Conservation (phyloP, 1,140 invertebrate genomes). For the Habropoda laboriosa region DNA sequence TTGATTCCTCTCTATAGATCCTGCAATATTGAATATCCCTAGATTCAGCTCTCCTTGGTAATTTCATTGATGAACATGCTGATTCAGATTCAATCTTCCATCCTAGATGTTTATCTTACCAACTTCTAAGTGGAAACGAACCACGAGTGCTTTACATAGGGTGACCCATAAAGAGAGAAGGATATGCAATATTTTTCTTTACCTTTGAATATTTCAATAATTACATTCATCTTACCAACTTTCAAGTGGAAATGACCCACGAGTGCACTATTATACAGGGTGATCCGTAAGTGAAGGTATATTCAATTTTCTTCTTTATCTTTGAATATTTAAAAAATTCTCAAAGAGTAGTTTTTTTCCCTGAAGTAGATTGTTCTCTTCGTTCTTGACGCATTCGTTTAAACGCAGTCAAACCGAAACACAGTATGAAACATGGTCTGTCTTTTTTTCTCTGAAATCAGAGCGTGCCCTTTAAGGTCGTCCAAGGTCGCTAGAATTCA, state of each 20-base stretch:
- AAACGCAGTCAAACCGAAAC: neutral
- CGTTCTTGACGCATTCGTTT: too few species aligned
- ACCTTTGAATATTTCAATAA: too few species aligned
- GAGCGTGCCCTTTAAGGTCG: neutral
- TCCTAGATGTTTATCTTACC: neutral
- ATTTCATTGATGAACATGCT: neutral
- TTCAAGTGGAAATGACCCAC: too few species aligned
- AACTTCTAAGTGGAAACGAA: too few species aligned
- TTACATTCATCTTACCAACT: neutral
- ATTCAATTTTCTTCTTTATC: too few species aligned
- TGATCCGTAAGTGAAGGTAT: neutral
- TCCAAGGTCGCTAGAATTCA: neutral
- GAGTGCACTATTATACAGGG: neutral
- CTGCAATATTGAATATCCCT: neutral
- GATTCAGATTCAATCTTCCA: neutral
- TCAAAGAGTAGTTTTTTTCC: too few species aligned
- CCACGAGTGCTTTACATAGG: neutral
- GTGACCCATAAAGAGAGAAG: neutral
- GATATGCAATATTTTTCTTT: too few species aligned
- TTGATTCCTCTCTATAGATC: neutral
- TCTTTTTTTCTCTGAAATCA: neutral
- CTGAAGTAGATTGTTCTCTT: too few species aligned
- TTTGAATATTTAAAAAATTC: too few species aligned
- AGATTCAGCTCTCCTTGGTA: neutral
- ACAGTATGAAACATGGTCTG: neutral